A percentile compares a stretch with the other conserved stretches of the same genome.
Evolutionary conservation across 1,140 invertebrate genomes (phyloP).

Genomic region (Aphidius gifuensis): DNA sequence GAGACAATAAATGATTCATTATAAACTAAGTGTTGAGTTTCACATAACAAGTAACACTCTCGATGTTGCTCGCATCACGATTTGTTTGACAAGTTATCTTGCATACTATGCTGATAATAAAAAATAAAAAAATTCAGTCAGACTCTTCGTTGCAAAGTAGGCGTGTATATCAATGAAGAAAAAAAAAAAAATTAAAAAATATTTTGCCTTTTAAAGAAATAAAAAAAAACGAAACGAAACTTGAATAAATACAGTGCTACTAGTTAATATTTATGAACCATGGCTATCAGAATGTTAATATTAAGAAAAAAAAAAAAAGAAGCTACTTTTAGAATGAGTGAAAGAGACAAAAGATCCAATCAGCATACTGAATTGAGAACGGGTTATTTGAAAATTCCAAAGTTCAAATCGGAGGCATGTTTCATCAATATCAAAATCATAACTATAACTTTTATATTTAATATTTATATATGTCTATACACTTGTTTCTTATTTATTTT

Average conservation of each 20-base stretch:
- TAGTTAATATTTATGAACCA: conserved; percentile 9
- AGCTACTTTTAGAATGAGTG: too few relatives aligned
- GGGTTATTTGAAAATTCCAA: background rate
- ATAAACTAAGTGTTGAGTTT: background rate
- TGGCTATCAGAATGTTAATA: conserved; percentile 9
- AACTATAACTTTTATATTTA: too few relatives aligned
- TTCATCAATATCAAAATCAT: too few relatives aligned
- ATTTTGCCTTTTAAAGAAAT: background rate
- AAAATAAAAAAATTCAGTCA: too few relatives aligned
- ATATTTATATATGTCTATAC: too few relatives aligned
- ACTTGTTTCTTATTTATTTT: too few relatives aligned
- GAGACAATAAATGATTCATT: too few relatives aligned
- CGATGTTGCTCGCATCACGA: conserved; percentile 10
- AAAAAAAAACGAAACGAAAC: conserved; percentile 1
- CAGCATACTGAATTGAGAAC: conserved; percentile 7
- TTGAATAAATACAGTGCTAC: background rate
- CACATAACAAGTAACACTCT: conserved; percentile 1
- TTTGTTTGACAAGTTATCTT: conserved; percentile 13
- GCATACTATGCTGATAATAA: too few relatives aligned
- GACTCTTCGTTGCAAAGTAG: background rate
- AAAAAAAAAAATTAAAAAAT: background rate
- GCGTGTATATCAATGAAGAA: background rate
- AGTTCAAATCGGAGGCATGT: background rate
- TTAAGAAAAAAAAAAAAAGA: background rate
- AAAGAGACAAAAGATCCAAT: conserved; percentile 1